A percentile compares a stretch with the other conserved stretches of the same genome.
phyloP scores from a whole-genome alignment of 2,113 vertebrate species.

The Pampusana beccarii region DNA sequence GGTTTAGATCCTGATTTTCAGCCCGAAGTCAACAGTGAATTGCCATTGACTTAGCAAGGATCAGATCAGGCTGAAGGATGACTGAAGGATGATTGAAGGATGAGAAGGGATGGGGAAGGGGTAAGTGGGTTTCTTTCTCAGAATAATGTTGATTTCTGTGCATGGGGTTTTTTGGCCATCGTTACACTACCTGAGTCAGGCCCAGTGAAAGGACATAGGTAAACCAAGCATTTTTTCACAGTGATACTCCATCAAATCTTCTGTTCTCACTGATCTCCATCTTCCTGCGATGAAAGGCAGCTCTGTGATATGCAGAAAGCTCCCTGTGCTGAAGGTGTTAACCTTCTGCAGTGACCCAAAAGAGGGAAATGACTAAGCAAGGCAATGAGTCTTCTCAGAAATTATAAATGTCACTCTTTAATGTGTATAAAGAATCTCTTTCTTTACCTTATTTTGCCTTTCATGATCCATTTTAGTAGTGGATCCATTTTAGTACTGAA shows the following conservation, averaged over 20 bases:
- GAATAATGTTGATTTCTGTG: not conserved
- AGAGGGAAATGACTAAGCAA: conserved; percentile 17
- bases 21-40: not conserved
- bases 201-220: not conserved
- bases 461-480: not conserved
- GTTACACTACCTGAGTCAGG: not conserved
- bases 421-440: not conserved
- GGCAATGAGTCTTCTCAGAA: not conserved
- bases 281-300: not conserved
- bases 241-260: not conserved
- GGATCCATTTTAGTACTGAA: not conserved
- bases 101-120: not conserved
- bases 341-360: conserved; percentile 20
- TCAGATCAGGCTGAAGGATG: not conserved
- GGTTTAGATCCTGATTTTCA: not conserved
- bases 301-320: not conserved
- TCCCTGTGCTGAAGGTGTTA: not conserved
- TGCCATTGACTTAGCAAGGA: not conserved
- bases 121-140: not conserved
- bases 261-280: not conserved
- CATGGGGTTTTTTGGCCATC: not conserved
- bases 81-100: not conserved
- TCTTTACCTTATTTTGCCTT: conserved; percentile 28
- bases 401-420: not conserved
- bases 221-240: not conserved